phyloP scores from a whole-genome alignment of 2,888 invertebrate species.

The Lasioglossum vierecki region DNA sequence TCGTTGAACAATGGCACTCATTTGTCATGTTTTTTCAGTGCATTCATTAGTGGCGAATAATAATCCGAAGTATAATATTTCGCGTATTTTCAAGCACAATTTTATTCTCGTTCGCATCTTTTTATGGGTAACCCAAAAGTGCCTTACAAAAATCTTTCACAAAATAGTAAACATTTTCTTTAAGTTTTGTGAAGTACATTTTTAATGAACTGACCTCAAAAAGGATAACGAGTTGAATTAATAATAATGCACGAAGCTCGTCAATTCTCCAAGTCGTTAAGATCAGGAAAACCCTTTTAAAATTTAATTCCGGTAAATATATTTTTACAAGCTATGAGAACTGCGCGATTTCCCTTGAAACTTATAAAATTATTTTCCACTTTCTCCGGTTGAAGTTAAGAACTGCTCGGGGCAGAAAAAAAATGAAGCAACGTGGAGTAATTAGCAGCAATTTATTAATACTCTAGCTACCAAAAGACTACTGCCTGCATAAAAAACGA shows the following conservation, averaged over 20 bases:
- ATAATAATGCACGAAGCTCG: not conserved
- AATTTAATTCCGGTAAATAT: not conserved
- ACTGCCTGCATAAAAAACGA: not conserved
- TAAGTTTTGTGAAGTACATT: not conserved
- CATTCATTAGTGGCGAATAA: not conserved
- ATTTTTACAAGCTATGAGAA: not conserved
- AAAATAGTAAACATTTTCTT: not conserved
- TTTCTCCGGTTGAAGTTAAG: not conserved
- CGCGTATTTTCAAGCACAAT: not conserved
- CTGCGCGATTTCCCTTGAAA: not conserved
- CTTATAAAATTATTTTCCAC: not conserved
- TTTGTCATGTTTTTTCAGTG: not conserved
- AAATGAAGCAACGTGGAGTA: conserved; percentile 4
- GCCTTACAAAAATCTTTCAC: not conserved
- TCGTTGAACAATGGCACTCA: not conserved
- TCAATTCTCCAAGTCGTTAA: not conserved
- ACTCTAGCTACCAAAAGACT: not conserved
- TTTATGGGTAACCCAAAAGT: not conserved
- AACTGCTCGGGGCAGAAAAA: not conserved
- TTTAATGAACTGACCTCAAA: not conserved
- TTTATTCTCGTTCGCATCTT: not conserved
- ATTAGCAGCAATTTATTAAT: conserved; percentile 26
- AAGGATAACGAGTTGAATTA: not conserved
- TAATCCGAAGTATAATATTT: not conserved
- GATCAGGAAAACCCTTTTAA: not conserved